Base-by-base conservation (phyloP, 2,113 vertebrate genomes). In the Benitochromis conjunctus region DNA sequence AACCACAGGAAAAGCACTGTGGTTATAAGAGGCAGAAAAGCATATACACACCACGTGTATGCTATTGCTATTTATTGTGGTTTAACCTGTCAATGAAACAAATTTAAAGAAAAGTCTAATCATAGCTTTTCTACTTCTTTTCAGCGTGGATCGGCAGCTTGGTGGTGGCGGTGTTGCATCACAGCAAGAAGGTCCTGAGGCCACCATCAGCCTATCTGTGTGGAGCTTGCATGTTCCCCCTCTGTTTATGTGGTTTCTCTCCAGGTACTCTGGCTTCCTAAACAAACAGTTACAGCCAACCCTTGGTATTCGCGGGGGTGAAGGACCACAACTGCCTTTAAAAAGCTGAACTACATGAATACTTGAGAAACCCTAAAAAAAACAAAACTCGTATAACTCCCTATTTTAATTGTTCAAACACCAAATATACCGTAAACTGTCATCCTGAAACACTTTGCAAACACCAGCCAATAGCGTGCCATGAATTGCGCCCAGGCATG, bases 251-350 rank as follows among this genome's bases (percentile, higher is more conserved):
- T 62, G 58, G 29, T 34, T 11, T 34, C 9, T 34, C 16, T 60
- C 58, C 1, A 0, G 58, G 2, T 62, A 62, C 16, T 19, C 7
- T 24, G 16, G 26, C 26, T 58, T 58, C 29, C 58, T 62, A 34
- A 29, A 29, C 58, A 62, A 62, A 60, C 58, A 60, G 34, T 62
- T 62, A 19, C 29, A 62, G 29, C 9, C 34, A 29, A 19, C 16
- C 34, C 57, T 60, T 16, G 4, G 57, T 34, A 19, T 34, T 60
- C 0, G 5, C 34, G 16, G 29, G 26, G 58, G 16, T 62, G 58
- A 62, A 29, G 29, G 16, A 19, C 9, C 0, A 0, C 29, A 62
- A 34, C 34, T 62, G 9, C 9, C 0, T 19, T 62, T 34, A 2
- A 60, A 60, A 34, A 34, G 1, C 5, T 60, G 29, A 60, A 0